A percentile compares a stretch with the other conserved stretches of the same genome.
Evolutionary conservation across 1,140 invertebrate genomes (phyloP).

Genomic region (Saxidomus purpurata): DNA sequence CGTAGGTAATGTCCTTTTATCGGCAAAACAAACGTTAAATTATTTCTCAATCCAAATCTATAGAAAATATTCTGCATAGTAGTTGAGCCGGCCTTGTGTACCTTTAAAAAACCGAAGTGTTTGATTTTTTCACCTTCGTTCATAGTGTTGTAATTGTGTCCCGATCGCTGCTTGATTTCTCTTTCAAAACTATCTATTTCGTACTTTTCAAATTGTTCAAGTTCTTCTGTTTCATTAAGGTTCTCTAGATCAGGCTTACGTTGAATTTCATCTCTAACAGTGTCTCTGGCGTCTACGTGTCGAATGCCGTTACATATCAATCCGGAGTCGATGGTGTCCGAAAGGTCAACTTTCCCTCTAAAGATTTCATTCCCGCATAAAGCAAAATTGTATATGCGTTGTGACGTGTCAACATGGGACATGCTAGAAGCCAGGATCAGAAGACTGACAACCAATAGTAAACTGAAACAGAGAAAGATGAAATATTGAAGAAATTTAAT

Average conservation of each 20-base stretch:
- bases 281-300: too few relatives aligned
- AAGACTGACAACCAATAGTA: not conserved
- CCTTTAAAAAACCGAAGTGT: conserved; percentile 66
- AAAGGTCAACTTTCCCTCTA: not conserved
- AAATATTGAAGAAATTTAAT: too few relatives aligned
- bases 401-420: not conserved
- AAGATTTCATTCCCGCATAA: not conserved
- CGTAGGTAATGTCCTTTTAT: not conserved
- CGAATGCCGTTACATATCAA: too few relatives aligned
- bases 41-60: conserved; percentile 87
- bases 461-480: not conserved
- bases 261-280: too few relatives aligned
- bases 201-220: not conserved
- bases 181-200: not conserved
- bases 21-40: conserved; percentile 83
- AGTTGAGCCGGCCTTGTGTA: conserved; percentile 87
- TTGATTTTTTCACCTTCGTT: not conserved
- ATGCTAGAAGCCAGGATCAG: not conserved
- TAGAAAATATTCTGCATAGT: conserved; percentile 87
- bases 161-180: not conserved
- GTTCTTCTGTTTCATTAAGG: too few relatives aligned
- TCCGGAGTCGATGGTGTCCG: not conserved
- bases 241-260: too few relatives aligned
- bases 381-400: not conserved
- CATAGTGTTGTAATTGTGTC: not conserved